Evolutionary conservation across 2,888 invertebrate species (phyloP), one percentile per base, ranked within the genome.

Genomic region (Xestia sexstrigata): DNA sequence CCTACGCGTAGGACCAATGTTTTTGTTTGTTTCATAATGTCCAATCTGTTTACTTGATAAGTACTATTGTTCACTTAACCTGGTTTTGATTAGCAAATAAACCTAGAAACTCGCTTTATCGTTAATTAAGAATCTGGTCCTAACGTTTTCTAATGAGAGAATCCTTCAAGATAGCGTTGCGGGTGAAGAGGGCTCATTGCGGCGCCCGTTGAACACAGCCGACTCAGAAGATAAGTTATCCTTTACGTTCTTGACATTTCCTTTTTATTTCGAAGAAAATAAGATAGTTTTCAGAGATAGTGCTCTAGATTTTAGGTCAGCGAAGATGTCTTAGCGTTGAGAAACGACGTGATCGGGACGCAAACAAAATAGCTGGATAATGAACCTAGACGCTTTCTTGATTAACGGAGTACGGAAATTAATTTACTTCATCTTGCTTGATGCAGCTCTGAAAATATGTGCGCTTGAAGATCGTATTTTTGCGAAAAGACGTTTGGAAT

Each of bases 361-460:
- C 69, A 81, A 88, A 86, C 76, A 82, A 89, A 87, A 85, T 81
- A 81, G 80, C 63, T 52, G 82, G 75, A 76, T 88, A 88, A 88
- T 84, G 83, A 85, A 83, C 70, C 81, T 74, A 75, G 81, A 81
- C 81, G 82, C 81, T 86, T 74, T 78, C 86, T 79, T 84, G 79
- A 86, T 85, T 83, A 86, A 85, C 78, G 62, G 63, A 77, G 73
- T 67, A 66, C 67, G 67, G 35, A 83, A 81, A 79, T 85, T 84
- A 78, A 85, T 75, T 82, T 86, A 73, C 72, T 76, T 75, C 68
- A 69, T 69, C 63, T 73, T 63, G 70, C 66, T 75, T 68, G 68
- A 70, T 76, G 63, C 68, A 72, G 75, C 71, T 79, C 70, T 72
- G 70, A 68, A 84, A 83, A 77, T 83, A 81, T 83, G 70, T 55